phyloP scores from a whole-genome alignment of 2,113 vertebrate genomes.

The Poeciliopsis retropinna region DNA sequence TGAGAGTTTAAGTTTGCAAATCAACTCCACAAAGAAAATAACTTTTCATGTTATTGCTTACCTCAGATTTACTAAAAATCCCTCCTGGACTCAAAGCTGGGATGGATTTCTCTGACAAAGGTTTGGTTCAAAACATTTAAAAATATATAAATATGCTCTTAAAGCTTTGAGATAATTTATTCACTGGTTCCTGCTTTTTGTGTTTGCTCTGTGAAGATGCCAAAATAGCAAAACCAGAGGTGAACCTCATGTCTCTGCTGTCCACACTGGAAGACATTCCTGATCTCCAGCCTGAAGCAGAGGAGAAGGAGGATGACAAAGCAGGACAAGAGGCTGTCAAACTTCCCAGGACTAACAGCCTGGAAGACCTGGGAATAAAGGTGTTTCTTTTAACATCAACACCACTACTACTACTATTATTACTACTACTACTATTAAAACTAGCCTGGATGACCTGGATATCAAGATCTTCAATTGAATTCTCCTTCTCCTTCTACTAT shows the following conservation, averaged over 20 bases:
- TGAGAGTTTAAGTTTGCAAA: background rate
- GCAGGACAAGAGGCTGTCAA: constrained; percentile 39
- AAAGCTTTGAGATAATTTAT: background rate
- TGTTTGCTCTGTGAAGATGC: constrained; percentile 60
- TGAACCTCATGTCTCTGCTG: constrained; percentile 85
- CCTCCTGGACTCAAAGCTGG: constrained; percentile 88
- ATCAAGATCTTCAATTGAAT: too few relatives aligned
- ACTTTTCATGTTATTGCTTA: background rate
- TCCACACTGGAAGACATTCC: constrained; percentile 80
- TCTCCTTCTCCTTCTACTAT: too few relatives aligned
- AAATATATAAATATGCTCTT: background rate
- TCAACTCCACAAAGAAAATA: background rate
- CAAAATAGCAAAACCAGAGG: constrained; percentile 68
- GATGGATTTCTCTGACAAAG: constrained; percentile 85
- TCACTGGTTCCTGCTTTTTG: background rate
- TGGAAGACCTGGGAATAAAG: constrained; percentile 89
- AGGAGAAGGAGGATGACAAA: constrained; percentile 67
- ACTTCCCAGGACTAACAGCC: constrained; percentile 84
- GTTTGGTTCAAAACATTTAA: constrained; percentile 52
- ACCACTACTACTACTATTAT: background rate
- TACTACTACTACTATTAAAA: background rate
- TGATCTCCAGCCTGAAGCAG: constrained; percentile 68
- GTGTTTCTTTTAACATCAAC: constrained; percentile 48
- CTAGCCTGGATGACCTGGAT: too few relatives aligned
- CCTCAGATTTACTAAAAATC: constrained; percentile 83